Base-by-base conservation (phyloP, 2,888 invertebrate species). In the Pardosa pseudoannulata region DNA sequence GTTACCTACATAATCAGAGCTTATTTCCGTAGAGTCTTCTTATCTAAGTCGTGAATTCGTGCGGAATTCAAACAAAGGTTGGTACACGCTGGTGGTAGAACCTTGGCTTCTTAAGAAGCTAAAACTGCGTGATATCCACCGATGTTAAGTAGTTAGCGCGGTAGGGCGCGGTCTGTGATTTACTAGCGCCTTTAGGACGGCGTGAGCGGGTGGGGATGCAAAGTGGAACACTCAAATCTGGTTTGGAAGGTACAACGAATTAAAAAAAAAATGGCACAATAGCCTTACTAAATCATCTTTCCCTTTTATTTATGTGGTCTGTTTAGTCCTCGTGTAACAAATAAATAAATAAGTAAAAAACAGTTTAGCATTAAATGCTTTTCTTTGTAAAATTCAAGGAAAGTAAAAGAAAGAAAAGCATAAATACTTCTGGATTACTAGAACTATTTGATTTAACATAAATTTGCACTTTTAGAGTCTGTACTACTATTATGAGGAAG, bases 11-110 rank as follows among this genome's bases (percentile, higher is more conserved):
- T 78, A 78, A 62, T n/a, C 32, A n/a, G 11, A 67, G 41, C 16
- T 28, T 36, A 31, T 76, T 76, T 50, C 76, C 29, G 27, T 70
- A 70, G 41, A 39, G n/a, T 32, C 41, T 28, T 32, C 70, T 70
- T 70, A 70, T 70, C 78, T 70, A 23, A 65, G 65, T 75, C 75
- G 62, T 75, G 68, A 78, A 78, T 27, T 78, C 78, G 78, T 70
- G 70, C n/a, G n/a, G 56, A 28, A 78, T 32, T 62, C 31, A 50
- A 50, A 74, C 62, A 36, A 70, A 70, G 70, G 70, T 70, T 70
- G 70, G 41, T 41, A 70, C 28, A 27, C 28, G 23, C 39, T 23
- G 70, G 41, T 70, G 23, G 32, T 28, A 5, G 2, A 70, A 3
- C 28, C 70, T 32, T 41, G 32, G 70, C 70, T 70, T 70, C 70